Percentiles rank a stretch among this genome's conserved stretches.
These are phyloP conservation scores for Hylaeus anthracinus DNA, from an alignment of 1,140 invertebrate species.

Conservation along the genomic window DNA sequence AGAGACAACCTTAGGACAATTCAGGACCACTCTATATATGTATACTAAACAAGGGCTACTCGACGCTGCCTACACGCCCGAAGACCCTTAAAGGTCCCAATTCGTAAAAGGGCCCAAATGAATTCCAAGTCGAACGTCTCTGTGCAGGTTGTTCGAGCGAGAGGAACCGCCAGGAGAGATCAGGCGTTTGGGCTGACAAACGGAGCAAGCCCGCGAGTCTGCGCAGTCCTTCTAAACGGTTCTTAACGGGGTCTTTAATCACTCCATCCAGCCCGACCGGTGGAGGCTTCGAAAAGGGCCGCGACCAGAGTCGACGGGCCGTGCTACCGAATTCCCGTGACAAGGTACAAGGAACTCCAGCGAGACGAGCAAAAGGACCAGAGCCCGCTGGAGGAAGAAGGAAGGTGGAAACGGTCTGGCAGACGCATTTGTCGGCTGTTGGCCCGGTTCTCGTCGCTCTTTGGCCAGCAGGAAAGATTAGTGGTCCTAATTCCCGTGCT, in stretches of 20 bases:
- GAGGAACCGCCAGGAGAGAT: not conserved
- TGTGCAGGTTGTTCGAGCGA: not conserved
- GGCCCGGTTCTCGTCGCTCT: conserved; percentile 66
- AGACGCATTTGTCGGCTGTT: conserved; percentile 79
- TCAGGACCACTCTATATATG: too few relatives aligned
- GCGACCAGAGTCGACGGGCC: conserved; percentile 36
- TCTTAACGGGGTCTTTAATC: conserved; percentile 45
- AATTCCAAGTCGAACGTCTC: too few relatives aligned
- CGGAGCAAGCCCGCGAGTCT: not conserved
- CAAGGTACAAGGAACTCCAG: conserved; percentile 50
- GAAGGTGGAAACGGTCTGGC: conserved; percentile 64
- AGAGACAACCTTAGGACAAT: too few relatives aligned
- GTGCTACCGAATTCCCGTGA: conserved; percentile 66
- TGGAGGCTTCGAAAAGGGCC: conserved; percentile 7
- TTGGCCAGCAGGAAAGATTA: conserved; percentile 72
- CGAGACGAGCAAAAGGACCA: conserved; percentile 28
- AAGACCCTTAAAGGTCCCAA: too few relatives aligned
- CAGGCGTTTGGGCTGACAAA: conserved; percentile 1
- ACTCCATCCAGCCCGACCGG: not conserved
- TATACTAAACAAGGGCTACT: too few relatives aligned
- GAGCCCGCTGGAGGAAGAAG: conserved; percentile 14
- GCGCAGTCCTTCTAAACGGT: conserved; percentile 15
- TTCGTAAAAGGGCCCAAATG: too few relatives aligned
- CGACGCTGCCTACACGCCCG: too few relatives aligned
- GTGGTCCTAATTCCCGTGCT: conserved; percentile 56